Evolutionary conservation across 2,113 vertebrate genomes (phyloP).

Genomic region (Catharus fuscescens): DNA sequence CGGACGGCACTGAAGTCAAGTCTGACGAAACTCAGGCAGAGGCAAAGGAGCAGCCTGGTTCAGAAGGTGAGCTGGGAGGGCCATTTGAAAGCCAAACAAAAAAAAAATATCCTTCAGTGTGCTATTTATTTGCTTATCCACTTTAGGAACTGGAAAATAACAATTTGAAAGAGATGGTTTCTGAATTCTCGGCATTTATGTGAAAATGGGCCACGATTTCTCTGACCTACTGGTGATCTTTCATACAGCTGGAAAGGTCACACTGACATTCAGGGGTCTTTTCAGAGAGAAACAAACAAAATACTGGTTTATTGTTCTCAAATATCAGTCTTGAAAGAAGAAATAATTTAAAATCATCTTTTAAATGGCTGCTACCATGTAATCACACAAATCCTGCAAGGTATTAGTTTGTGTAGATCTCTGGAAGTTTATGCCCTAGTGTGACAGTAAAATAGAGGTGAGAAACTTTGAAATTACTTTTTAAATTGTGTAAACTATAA

Average conservation of each 20-base stretch:
- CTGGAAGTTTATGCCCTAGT: background rate
- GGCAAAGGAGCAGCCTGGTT: slow-evolving; percentile 79
- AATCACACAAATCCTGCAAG: background rate
- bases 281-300: background rate
- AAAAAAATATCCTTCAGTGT: background rate
- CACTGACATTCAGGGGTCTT: background rate
- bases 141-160: background rate
- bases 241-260: background rate
- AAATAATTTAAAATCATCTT: background rate
- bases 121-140: background rate
- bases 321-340: background rate
- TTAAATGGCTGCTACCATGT: background rate
- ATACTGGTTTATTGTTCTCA: background rate
- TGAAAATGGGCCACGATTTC: background rate
- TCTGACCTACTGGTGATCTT: background rate
- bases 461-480: background rate
- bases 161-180: background rate
- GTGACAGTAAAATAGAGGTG: background rate
- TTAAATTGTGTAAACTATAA: background rate
- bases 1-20: slow-evolving; percentile 81
- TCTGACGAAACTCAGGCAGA: slow-evolving; percentile 82
- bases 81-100: background rate
- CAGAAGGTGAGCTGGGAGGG: slow-evolving; percentile 77
- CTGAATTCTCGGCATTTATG: background rate
- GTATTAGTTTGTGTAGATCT: background rate